Evolutionary conservation across 1,140 invertebrate genomes (phyloP).

Genomic region (Apis cerana): DNA sequence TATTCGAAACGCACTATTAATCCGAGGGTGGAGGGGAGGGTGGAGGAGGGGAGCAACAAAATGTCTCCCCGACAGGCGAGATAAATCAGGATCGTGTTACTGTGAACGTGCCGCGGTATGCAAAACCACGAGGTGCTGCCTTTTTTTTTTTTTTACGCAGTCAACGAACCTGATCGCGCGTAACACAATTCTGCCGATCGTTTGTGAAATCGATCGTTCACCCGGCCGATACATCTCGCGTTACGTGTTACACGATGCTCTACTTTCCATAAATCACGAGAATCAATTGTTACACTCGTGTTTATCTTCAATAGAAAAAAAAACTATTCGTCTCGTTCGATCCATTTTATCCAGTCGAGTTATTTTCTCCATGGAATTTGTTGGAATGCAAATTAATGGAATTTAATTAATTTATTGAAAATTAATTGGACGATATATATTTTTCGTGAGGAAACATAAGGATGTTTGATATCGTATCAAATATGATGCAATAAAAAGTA

Average conservation of each 20-base stretch:
- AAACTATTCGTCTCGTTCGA: too few relatives aligned
- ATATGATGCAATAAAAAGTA: too few relatives aligned
- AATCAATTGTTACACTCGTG: background rate
- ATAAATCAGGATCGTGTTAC: background rate
- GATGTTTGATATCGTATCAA: too few relatives aligned
- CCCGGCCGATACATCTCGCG: constrained; percentile 6
- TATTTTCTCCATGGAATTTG: too few relatives aligned
- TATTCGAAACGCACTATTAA: constrained; percentile 9
- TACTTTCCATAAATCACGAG: constrained; percentile 11
- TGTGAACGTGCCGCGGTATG: constrained; percentile 3
- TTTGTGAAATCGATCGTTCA: constrained; percentile 45
- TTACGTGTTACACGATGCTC: constrained; percentile 1
- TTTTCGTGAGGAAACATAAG: too few relatives aligned
- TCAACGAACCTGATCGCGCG: constrained; percentile 31
- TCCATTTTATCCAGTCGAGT: too few relatives aligned
- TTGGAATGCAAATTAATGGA: too few relatives aligned
- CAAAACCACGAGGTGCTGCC: background rate
- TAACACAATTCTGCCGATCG: constrained; percentile 44
- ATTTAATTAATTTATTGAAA: background rate
- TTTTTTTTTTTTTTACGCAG: constrained; percentile 27
- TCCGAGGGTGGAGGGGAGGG: background rate
- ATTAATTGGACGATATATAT: background rate
- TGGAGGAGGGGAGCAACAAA: background rate
- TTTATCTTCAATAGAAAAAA: too few relatives aligned
- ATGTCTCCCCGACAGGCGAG: background rate